Base-by-base conservation (phyloP, 2,888 invertebrate species). In the Elysia crispata region DNA sequence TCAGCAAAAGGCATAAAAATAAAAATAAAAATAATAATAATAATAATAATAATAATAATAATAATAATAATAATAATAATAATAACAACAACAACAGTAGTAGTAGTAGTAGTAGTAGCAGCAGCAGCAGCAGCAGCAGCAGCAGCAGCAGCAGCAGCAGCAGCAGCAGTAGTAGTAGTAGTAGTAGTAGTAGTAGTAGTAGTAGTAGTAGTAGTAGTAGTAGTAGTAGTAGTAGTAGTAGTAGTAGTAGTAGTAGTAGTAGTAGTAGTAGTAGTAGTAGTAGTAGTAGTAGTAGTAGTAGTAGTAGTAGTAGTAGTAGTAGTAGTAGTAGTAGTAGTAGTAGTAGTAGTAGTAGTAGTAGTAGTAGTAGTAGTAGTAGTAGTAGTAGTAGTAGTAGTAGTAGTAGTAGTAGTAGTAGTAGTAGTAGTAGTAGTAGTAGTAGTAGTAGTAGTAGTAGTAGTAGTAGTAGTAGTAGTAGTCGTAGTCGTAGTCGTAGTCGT, bases 361-460 rank as follows among this genome's bases (percentile, higher is more conserved):
- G 76, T 64, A 76, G 76, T 76, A 76, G 76, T 76, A 76, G 76
- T 76, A 76, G 76, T 64, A 76, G 76, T 76, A 76, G 76, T 76
- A 76, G 76, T 76, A 69, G 69, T 69, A 69, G 69, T 69, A 69
- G 30, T 69, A 69, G 69, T 69, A 69, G 69, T 69, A 69, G 69
- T 69, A 69, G 69, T 69, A 69, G 69, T 30, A 69, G 69, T 25
- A 69, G 69, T 15, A 69, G 30, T 25, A 69, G 69, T 25, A 69
- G 73, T 80, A 64, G 74, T 77, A 82, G 82, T 82, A 80, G 82
- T 76, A 80, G 82, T 82, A 80, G 82, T 79, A 79, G 75, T 79
- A 76, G n/a, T n/a, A n/a, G n/a, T n/a, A n/a, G n/a, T n/a, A n/a
- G n/a, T n/a, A n/a, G n/a, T n/a, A n/a, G n/a, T n/a, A n/a, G n/a